Evolutionary conservation across 2,797 vertebrate genomes (phyloP).

Genomic region (Sebastolobus altivelis): DNA sequence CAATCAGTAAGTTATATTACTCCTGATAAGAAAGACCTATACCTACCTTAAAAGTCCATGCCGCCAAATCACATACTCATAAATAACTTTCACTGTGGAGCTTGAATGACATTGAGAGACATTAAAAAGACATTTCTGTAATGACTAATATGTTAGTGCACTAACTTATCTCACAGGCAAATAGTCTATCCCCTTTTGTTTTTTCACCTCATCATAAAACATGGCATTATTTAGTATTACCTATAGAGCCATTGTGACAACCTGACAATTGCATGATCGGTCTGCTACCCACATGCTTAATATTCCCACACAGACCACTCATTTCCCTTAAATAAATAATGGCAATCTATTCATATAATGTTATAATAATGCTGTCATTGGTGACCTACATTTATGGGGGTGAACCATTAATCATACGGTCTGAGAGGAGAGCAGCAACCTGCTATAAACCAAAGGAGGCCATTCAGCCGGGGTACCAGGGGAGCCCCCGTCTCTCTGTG

Average conservation of each 20-base stretch:
- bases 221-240: conserved; percentile 22
- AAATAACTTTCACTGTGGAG: not conserved
- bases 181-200: not conserved
- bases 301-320: conserved; percentile 42
- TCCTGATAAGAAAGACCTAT: not conserved
- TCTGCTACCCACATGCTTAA: conserved; percentile 23
- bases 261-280: conserved; percentile 31
- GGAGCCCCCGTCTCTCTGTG: conserved; percentile 73
- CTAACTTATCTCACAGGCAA: conserved; percentile 4
- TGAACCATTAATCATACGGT: conserved; percentile 83
- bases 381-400: conserved; percentile 77
- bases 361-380: conserved; percentile 77
- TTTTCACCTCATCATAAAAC: conserved; percentile 11
- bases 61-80: not conserved
- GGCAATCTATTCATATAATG: conserved; percentile 59
- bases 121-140: not conserved
- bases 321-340: conserved; percentile 58
- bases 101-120: not conserved
- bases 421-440: conserved; percentile 64
- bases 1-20: not conserved
- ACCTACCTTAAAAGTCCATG: not conserved
- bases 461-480: conserved; percentile 67
- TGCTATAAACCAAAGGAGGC: conserved; percentile 58
- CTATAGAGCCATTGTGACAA: conserved; percentile 21
- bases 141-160: not conserved